These are phyloP conservation scores for Xestobium rufovillosum DNA, from an alignment of 2,888 invertebrate species.

Conservation along the genomic window DNA sequence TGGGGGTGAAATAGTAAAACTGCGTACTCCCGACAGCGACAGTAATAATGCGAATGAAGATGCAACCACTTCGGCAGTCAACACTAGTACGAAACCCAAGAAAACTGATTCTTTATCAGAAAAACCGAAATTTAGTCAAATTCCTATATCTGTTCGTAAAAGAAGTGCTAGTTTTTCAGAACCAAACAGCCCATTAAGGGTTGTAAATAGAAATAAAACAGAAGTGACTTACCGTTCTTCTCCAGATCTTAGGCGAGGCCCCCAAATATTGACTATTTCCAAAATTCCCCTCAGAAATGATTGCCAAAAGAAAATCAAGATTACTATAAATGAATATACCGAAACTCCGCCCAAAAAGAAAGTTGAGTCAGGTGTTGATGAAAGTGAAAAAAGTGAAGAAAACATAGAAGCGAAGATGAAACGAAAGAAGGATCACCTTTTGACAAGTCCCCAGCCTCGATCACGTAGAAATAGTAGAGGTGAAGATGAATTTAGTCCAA, in stretches of 20 bases:
- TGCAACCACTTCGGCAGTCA: conserved; percentile 6
- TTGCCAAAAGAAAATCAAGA: conserved; percentile 7
- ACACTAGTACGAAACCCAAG: background rate
- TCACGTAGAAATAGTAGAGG: conserved; percentile 23
- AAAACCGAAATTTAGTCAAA: background rate
- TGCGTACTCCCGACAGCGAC: conserved; percentile 79
- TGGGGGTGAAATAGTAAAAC: conserved; percentile 80
- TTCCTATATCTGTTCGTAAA: background rate
- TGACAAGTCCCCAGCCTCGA: too few species aligned
- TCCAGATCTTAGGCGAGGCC: background rate
- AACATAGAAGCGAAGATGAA: background rate
- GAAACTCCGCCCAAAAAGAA: conserved; percentile 7
- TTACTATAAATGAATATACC: conserved; percentile 15
- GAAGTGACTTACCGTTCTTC: background rate
- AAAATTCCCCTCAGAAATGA: background rate
- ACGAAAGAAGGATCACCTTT: background rate
- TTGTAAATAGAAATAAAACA: background rate
- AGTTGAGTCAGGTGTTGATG: conserved; percentile 9
- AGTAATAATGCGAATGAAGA: conserved; percentile 55
- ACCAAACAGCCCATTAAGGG: background rate
- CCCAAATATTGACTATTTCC: background rate
- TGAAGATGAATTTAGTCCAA: conserved; percentile 36
- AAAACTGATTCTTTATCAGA: background rate
- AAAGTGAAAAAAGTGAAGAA: conserved; percentile 4
- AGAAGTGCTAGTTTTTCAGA: background rate